phyloP scores from a whole-genome alignment of 1,140 invertebrate species.

The Orius laevigatus region DNA sequence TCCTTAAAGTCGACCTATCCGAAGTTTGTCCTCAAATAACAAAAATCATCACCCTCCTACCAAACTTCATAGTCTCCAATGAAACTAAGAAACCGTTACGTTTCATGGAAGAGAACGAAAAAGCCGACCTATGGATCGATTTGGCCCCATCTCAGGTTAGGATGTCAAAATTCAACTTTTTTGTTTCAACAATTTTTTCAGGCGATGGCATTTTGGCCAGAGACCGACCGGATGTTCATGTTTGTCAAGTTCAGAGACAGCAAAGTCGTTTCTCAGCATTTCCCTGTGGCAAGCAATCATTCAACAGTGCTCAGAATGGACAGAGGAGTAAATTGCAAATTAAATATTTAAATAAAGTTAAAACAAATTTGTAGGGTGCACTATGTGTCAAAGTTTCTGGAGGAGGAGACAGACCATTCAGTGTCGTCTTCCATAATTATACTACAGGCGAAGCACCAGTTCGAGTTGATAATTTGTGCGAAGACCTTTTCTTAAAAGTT shows the following conservation, averaged over 20 bases:
- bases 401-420: conserved; percentile 50
- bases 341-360: neutral
- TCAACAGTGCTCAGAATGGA: conserved; percentile 65
- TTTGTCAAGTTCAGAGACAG: conserved; percentile 62
- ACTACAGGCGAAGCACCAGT: conserved; percentile 54
- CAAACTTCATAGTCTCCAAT: conserved; percentile 70
- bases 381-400: conserved; percentile 55
- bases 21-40: conserved; percentile 53
- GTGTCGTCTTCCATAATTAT: conserved; percentile 52
- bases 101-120: conserved; percentile 74
- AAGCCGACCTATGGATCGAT: conserved; percentile 69
- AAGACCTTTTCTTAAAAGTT: conserved; percentile 64
- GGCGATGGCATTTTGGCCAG: conserved; percentile 62
- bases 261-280: conserved; percentile 57
- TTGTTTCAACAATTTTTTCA: conserved; percentile 24
- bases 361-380: conserved; percentile 38
- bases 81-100: conserved; percentile 47
- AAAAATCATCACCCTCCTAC: conserved; percentile 68
- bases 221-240: conserved; percentile 63
- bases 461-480: conserved; percentile 62
- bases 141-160: conserved; percentile 43
- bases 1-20: conserved; percentile 40
- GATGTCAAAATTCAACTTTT: neutral
- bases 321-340: conserved; percentile 43
- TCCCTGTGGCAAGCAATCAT: conserved; percentile 48